Evolutionary conservation across 2,113 vertebrate genomes (phyloP).

Genomic region (Vanacampus margaritifer): DNA sequence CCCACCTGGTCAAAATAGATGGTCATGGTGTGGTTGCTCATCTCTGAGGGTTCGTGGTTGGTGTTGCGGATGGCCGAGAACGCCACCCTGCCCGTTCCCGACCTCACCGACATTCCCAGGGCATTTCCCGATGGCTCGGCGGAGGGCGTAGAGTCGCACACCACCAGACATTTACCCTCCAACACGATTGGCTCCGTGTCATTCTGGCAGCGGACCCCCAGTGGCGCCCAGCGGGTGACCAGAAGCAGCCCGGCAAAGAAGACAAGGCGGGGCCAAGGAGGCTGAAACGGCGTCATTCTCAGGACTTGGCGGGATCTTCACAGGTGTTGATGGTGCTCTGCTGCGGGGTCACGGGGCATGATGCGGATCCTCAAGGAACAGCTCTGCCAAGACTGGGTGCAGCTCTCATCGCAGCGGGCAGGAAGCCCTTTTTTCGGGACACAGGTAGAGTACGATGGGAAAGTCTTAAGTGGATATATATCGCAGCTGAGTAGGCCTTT

Average conservation of each 20-base stretch:
- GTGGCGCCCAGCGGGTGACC: conserved; percentile 34
- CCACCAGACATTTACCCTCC: conserved; percentile 78
- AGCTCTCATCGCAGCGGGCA: conserved; percentile 5
- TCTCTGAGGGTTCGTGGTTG: conserved; percentile 78
- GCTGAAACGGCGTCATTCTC: conserved; percentile 33
- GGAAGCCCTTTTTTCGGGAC: conserved; percentile 4
- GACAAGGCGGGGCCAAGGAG: not conserved
- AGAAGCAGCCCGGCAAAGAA: conserved; percentile 41
- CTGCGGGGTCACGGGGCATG: conserved; percentile 9
- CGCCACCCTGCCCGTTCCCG: conserved; percentile 68
- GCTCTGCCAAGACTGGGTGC: not conserved
- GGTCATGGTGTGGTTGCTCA: conserved; percentile 78
- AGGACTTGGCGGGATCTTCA: conserved; percentile 3
- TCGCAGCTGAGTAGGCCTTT: too few species aligned
- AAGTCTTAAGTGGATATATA: too few species aligned
- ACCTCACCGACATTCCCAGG: conserved; percentile 77
- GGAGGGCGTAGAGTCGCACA: conserved; percentile 74
- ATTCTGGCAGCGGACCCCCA: conserved; percentile 64
- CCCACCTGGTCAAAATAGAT: conserved; percentile 79
- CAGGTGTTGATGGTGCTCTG: not conserved
- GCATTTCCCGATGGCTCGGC: conserved; percentile 66
- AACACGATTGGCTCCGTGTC: conserved; percentile 75
- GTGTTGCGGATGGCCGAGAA: conserved; percentile 76
- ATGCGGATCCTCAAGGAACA: conserved; percentile 5
- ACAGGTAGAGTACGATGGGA: not conserved